Base-by-base conservation (phyloP, 1,140 invertebrate genomes). In the Littorina saxatilis region DNA sequence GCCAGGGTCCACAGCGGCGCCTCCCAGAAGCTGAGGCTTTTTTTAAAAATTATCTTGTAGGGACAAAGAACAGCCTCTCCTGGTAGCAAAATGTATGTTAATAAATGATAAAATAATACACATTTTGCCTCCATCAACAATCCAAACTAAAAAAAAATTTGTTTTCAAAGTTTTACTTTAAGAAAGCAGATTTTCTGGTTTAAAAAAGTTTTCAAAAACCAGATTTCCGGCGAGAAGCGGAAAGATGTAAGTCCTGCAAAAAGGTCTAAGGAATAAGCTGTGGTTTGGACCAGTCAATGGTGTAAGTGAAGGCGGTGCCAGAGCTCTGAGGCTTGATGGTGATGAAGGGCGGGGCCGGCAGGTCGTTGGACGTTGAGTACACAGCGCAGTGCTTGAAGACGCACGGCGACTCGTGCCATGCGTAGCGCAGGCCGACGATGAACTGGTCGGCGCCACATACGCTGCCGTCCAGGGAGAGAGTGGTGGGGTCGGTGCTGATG, bases 391-490 rank as follows among this genome's bases (percentile, higher is more conserved):
- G 63, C 61, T 87, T 84, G 40, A 87, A 84, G 7, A 63, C 39
- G 73, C 88, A 91, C 2, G 90, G 90, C 11, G 85, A 85, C 52
- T 87, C 86, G 3, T 85, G 79, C 90, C 90, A 91, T 5, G 86
- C 82, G 61, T 90, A 89, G 27, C 88, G 83, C 32, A 88, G 27
- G 29, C 85, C 86, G 0, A 79, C 58, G 9, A 84, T 50, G n/a
- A 70, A 52, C 23, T 84, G 61, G 23, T 39, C 50, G 15, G 55
- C 5, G 1, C 76, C 72, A 47, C 83, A 84, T 5, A 82, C 81
- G n/a, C 13, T 80, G 9, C 37, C 43, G 50, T 81, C 61, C 11
- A 84, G 32, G 29, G 27, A 39, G 7, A 84, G 29, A 2, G 76
- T 3, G 1, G 23, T 79, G 52, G 72, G 17, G 15, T 68, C 61